A percentile compares a stretch with the other conserved stretches of the same genome.
Evolutionary conservation across 2,888 invertebrate genomes (phyloP).

Genomic region (Augochlorella aurata): DNA sequence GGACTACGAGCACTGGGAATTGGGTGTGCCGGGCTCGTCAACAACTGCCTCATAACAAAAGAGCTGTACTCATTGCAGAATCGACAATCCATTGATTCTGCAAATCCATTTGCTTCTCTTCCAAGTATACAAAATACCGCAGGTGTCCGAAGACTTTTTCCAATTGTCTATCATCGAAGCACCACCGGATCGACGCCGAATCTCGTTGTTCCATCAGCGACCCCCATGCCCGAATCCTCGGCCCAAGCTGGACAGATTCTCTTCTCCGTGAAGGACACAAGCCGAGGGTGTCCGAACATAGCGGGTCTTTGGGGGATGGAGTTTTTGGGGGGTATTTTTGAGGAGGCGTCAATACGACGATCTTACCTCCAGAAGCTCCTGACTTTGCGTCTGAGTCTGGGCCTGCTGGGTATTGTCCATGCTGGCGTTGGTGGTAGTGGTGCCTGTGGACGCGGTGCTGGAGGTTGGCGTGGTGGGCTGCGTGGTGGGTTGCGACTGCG

Average conservation of each 20-base stretch:
- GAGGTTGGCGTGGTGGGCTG: slow-evolving; percentile 50
- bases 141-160: too few relatives aligned
- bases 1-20: too few relatives aligned
- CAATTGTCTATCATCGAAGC: too few relatives aligned
- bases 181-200: too few relatives aligned
- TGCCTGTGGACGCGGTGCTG: slow-evolving; percentile 62
- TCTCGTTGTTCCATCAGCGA: not conserved
- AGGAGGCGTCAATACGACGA: slow-evolving; percentile 71
- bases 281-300: not conserved
- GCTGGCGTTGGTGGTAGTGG: slow-evolving; percentile 60
- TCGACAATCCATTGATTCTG: too few relatives aligned
- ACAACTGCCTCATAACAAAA: too few relatives aligned
- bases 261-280: not conserved
- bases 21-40: too few relatives aligned
- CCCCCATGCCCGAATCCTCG: not conserved
- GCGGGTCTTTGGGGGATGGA: slow-evolving; percentile 19
- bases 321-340: slow-evolving; percentile 13
- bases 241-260: too few relatives aligned
- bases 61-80: too few relatives aligned
- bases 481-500: slow-evolving; percentile 50
- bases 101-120: too few relatives aligned
- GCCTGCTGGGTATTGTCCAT: slow-evolving; percentile 78
- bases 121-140: too few relatives aligned
- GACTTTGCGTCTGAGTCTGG: slow-evolving; percentile 79
- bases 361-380: slow-evolving; percentile 82